Percentiles rank a stretch among this genome's conserved stretches.
phyloP scores from a whole-genome alignment of 2,888 invertebrate genomes.

The Ophion slaviceki region DNA sequence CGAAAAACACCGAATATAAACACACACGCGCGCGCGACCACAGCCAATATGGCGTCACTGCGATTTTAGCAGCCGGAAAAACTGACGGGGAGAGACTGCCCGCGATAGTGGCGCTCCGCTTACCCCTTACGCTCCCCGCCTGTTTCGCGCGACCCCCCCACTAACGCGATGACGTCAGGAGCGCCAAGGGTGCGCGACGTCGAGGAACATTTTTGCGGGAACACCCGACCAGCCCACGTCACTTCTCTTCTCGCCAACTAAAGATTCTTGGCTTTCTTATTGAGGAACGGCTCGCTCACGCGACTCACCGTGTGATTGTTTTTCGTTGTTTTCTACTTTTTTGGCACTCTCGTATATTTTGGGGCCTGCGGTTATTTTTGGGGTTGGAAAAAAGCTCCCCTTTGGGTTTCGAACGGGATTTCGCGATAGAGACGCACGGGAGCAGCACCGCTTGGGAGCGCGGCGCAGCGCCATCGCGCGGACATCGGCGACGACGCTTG shows the following conservation, averaged over 20 bases:
- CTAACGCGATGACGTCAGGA: constrained; percentile 74
- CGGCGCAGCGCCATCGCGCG: neutral
- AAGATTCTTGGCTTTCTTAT: too few relatives aligned
- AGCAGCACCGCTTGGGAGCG: neutral
- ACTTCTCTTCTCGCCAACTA: too few relatives aligned
- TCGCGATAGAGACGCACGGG: neutral
- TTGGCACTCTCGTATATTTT: neutral
- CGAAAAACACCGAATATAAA: constrained; percentile 72
- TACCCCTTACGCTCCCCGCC: constrained; percentile 82
- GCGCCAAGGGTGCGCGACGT: constrained; percentile 30
- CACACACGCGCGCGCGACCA: constrained; percentile 75
- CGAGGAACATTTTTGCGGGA: constrained; percentile 8
- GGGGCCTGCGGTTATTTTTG: constrained; percentile 13
- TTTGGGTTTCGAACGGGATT: constrained; percentile 6
- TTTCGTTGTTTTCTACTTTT: neutral
- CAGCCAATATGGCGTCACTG: constrained; percentile 79
- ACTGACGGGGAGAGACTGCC: constrained; percentile 85
- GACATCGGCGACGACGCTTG: neutral
- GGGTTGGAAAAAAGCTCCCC: constrained; percentile 34
- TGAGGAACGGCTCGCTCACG: neutral
- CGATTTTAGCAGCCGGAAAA: constrained; percentile 79
- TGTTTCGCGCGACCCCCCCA: constrained; percentile 77
- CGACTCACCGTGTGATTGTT: neutral
- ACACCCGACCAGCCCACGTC: neutral
- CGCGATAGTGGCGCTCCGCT: constrained; percentile 75